Evolutionary conservation across 1,140 invertebrate species (phyloP).

Genomic region (Orussus abietinus): DNA sequence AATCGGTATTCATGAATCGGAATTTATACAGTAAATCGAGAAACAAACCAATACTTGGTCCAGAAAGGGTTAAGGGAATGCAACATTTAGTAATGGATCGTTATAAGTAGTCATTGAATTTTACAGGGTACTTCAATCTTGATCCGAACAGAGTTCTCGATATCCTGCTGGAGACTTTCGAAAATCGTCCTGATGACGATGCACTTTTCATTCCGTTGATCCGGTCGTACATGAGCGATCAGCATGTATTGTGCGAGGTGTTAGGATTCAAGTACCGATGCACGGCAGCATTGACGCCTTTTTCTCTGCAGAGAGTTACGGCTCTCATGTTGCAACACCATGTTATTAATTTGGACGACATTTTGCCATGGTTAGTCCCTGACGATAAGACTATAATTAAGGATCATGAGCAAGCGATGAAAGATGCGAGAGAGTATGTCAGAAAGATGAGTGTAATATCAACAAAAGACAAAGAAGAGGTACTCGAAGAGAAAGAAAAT

Average conservation of each 20-base stretch:
- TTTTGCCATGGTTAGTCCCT: slow-evolving; percentile 88
- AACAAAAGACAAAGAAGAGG: slow-evolving; percentile 77
- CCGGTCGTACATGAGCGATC: slow-evolving; percentile 80
- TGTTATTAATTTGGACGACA: slow-evolving; percentile 80
- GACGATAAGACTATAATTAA: slow-evolving; percentile 77
- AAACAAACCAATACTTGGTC: no score
- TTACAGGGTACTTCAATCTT: slow-evolving; percentile 94
- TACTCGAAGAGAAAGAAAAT: slow-evolving; percentile 69
- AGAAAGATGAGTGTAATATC: slow-evolving; percentile 82
- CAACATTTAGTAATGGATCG: no score
- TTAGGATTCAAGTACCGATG: slow-evolving; percentile 89
- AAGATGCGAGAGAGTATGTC: slow-evolving; percentile 83
- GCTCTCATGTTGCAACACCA: slow-evolving; percentile 85
- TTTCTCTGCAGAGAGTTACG: slow-evolving; percentile 82
- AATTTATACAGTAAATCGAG: no score
- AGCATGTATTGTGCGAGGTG: slow-evolving; percentile 84
- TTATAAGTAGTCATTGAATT: slow-evolving; percentile 16
- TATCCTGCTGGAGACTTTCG: slow-evolving; percentile 95
- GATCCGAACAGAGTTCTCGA: slow-evolving; percentile 98
- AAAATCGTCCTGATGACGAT: slow-evolving; percentile 74
- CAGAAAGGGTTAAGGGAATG: no score
- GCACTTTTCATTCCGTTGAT: slow-evolving; percentile 81
- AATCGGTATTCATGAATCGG: no score
- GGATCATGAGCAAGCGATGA: slow-evolving; percentile 77
- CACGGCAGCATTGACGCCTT: slow-evolving; percentile 66